These are phyloP conservation scores for Mylabris phalerata DNA, from an alignment of 1,140 invertebrate genomes.

Conservation along the genomic window DNA sequence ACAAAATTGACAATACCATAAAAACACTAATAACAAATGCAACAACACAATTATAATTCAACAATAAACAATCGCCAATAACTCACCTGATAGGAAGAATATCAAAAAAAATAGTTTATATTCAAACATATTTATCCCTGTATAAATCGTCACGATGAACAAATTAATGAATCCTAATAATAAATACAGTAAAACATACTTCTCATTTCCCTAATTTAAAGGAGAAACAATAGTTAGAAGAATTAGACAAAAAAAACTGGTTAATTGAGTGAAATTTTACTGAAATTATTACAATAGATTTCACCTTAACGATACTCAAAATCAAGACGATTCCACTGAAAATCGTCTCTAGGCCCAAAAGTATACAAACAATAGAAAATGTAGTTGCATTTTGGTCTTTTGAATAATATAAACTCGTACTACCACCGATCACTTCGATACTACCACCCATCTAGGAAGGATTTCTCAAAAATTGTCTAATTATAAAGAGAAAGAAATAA, in stretches of 20 bases:
- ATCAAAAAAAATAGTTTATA: slow-evolving; percentile 14
- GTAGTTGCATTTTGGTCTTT: not conserved
- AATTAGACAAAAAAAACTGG: no score
- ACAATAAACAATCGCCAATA: not conserved
- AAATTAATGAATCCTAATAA: slow-evolving; percentile 18
- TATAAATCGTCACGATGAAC: slow-evolving; percentile 20
- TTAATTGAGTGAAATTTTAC: not conserved
- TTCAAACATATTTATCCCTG: slow-evolving; percentile 16
- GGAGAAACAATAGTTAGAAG: no score
- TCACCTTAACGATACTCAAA: not conserved
- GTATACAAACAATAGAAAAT: not conserved
- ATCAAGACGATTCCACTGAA: not conserved
- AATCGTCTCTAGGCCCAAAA: not conserved
- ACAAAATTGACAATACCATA: slow-evolving; percentile 19
- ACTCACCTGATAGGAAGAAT: slow-evolving; percentile 7
- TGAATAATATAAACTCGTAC: no score
- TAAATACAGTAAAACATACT: slow-evolving; percentile 19
- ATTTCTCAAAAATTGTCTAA: no score
- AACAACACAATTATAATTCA: not conserved
- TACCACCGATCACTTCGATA: no score
- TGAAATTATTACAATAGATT: not conserved
- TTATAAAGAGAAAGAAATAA: no score
- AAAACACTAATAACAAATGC: slow-evolving; percentile 8
- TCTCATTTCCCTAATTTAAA: slow-evolving; percentile 16
- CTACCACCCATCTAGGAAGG: no score